A percentile compares a stretch with the other conserved stretches of the same genome.
Evolutionary conservation across 2,888 invertebrate species (phyloP).

Genomic region (Biston stratarius): DNA sequence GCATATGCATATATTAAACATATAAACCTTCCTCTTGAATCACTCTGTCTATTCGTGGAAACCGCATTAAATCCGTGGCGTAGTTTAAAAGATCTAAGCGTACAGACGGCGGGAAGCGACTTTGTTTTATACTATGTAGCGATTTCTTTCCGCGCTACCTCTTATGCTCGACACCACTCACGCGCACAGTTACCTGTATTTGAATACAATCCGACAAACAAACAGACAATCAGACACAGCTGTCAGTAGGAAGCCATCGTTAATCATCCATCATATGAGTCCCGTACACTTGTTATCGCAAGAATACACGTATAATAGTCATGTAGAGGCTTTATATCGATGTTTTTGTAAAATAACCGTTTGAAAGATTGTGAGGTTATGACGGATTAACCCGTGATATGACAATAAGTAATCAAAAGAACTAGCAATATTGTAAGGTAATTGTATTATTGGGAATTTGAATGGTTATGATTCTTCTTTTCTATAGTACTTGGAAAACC

Average conservation of each 20-base stretch:
- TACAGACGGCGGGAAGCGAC: no score
- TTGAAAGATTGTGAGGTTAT: slow-evolving; percentile 41
- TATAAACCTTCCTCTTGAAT: no score
- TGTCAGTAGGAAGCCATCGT: slow-evolving; percentile 66
- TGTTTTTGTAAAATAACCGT: slow-evolving; percentile 38
- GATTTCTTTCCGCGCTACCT: slow-evolving; percentile 16
- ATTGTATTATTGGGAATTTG: slow-evolving; percentile 17
- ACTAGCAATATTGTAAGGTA: slow-evolving; percentile 23
- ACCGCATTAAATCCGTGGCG: no score
- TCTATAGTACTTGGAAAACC: background rate
- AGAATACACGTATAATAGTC: slow-evolving; percentile 15
- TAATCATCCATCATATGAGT: slow-evolving; percentile 67
- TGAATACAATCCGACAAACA: slow-evolving; percentile 63
- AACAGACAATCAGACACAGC: slow-evolving; percentile 65
- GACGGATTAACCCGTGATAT: slow-evolving; percentile 39
- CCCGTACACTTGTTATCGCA: slow-evolving; percentile 29
- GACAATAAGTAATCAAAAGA: slow-evolving; percentile 19
- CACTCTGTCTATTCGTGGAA: no score
- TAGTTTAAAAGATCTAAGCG: no score
- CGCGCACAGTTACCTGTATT: slow-evolving; percentile 54
- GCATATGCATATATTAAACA: no score
- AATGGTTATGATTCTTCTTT: background rate
- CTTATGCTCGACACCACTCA: slow-evolving; percentile 25
- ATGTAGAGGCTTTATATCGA: slow-evolving; percentile 20
- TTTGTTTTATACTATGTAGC: no score